Conservation (phyloP, 2,888 invertebrate species). For the Acrocera orbiculus region DNA sequence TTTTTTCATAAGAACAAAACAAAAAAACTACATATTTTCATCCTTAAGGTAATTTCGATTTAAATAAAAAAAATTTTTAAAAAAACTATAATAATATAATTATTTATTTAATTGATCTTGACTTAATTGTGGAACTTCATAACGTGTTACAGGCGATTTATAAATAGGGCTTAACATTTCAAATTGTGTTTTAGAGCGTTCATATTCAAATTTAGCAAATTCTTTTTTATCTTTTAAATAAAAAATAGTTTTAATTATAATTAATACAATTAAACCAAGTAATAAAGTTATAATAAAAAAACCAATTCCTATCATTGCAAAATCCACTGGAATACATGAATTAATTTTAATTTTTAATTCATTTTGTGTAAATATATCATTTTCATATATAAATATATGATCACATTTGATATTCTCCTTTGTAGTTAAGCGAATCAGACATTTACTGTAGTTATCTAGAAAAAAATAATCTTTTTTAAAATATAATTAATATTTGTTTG, state of each 20-base stretch:
- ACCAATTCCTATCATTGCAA: conserved; percentile 18
- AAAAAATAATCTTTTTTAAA: not conserved
- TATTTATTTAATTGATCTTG: too few relatives aligned
- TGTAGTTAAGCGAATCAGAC: conserved; percentile 20
- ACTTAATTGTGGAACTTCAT: conserved; percentile 34
- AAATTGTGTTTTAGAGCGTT: conserved; percentile 31
- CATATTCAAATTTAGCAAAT: conserved; percentile 35
- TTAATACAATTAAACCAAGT: conserved; percentile 32
- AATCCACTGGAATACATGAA: conserved; percentile 18
- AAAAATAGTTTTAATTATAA: conserved; percentile 31
- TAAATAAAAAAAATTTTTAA: too few relatives aligned
- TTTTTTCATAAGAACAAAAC: too few relatives aligned
- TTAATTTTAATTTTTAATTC: conserved; percentile 19
- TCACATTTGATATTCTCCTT: conserved; percentile 22
- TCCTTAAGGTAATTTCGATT: too few relatives aligned
- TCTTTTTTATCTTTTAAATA: conserved; percentile 36
- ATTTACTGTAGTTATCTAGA: conserved; percentile 16
- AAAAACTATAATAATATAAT: too few relatives aligned
- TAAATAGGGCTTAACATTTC: conserved; percentile 40
- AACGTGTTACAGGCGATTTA: conserved; percentile 39
- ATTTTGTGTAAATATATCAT: conserved; percentile 15
- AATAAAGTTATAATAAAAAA: conserved; percentile 34
- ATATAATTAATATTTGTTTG: too few relatives aligned
- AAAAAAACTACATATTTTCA: too few relatives aligned
- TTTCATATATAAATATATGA: conserved; percentile 22